Evolutionary conservation across 2,888 invertebrate genomes (phyloP).

Genomic region (Sinopyrophorus schimmeli): DNA sequence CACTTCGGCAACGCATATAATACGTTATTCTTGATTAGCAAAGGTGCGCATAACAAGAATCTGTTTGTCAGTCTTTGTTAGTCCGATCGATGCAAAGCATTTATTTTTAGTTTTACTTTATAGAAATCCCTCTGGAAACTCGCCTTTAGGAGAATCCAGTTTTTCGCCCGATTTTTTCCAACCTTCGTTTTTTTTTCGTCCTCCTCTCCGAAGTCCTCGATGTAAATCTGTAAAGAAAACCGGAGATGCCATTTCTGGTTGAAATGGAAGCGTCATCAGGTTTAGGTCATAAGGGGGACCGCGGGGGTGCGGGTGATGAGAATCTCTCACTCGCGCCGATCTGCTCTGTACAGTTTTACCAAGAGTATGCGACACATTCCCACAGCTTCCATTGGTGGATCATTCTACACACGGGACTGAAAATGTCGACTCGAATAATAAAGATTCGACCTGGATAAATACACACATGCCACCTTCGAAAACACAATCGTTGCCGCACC

Average conservation of each 20-base stretch:
- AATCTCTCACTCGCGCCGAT: conserved; percentile 49
- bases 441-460: conserved; percentile 36
- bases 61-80: conserved; percentile 32
- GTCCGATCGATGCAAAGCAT: conserved; percentile 38
- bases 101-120: conserved; percentile 42
- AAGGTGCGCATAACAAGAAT: conserved; percentile 32
- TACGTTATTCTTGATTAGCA: conserved; percentile 27
- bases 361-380: conserved; percentile 49
- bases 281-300: conserved; percentile 32
- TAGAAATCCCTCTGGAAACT: conserved; percentile 36
- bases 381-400: conserved; percentile 45
- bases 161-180: conserved; percentile 1
- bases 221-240: conserved; percentile 26
- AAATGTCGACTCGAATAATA: conserved; percentile 45
- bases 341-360: conserved; percentile 46
- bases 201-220: conserved; percentile 9
- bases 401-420: conserved; percentile 48
- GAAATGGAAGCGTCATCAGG: conserved; percentile 45
- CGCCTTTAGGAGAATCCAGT: conserved; percentile 1
- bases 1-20: conserved; percentile 2
- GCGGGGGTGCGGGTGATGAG: conserved; percentile 39
- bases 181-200: conserved; percentile 6
- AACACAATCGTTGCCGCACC: conserved; percentile 23
- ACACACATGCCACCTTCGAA: conserved; percentile 18
- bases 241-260: conserved; percentile 41